phyloP scores from a whole-genome alignment of 2,113 vertebrate genomes.

The Lontra canadensis region DNA sequence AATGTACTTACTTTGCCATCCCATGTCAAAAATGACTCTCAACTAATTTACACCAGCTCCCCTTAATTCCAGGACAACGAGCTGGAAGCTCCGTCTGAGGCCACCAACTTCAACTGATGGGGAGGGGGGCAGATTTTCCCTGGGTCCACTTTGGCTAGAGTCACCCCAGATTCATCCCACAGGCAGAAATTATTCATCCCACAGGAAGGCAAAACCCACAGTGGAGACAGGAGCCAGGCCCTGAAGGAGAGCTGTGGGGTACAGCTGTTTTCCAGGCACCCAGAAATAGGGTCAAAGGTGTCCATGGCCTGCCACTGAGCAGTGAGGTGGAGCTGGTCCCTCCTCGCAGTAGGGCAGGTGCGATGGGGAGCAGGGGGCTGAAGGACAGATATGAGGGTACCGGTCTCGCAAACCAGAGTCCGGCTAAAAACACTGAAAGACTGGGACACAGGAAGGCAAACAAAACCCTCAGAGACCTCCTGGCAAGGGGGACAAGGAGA shows the following conservation, averaged over 20 bases:
- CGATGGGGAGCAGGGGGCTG: accelerated
- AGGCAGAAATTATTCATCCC: not conserved
- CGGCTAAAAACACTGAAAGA: not conserved
- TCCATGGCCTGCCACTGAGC: not conserved
- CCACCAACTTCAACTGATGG: not conserved
- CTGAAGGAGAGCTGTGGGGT: not conserved
- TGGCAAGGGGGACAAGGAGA: not conserved
- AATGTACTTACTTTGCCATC: not conserved
- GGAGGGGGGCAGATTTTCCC: not conserved
- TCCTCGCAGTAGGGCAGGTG: accelerated
- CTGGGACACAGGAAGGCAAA: accelerated
- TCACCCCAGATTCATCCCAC: not conserved
- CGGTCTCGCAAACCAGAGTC: not conserved
- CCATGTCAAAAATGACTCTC: not conserved
- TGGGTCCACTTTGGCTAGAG: not conserved
- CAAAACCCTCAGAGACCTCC: not conserved
- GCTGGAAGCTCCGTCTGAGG: not conserved
- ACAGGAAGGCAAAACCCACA: not conserved
- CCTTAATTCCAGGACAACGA: not conserved
- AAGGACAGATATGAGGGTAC: not conserved
- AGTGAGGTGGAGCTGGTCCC: not conserved
- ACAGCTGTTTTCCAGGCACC: accelerated
- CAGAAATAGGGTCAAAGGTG: not conserved
- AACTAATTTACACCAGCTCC: not conserved
- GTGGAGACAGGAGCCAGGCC: accelerated